Percentiles rank a stretch among this genome's conserved stretches.
phyloP scores from a whole-genome alignment of 2,797 vertebrate genomes.

The Eospalax fontanierii region DNA sequence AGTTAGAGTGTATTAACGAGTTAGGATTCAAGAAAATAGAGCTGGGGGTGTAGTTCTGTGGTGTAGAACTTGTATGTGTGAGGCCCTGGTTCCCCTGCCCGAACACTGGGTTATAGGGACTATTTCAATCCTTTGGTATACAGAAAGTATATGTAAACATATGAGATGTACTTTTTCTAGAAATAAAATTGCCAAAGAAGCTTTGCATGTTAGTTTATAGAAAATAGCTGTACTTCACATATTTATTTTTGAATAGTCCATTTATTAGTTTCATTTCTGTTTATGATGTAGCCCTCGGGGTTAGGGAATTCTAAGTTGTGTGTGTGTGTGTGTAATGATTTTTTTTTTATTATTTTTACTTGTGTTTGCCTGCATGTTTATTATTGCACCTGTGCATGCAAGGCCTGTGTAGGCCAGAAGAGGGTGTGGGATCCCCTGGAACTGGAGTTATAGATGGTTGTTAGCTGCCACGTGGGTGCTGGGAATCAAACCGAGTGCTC shows the following conservation, averaged over 20 bases:
- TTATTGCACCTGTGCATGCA: too few relatives aligned
- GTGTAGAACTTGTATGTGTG: not conserved
- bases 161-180: conserved; percentile 33
- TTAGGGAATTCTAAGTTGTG: not conserved
- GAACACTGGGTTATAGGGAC: not conserved
- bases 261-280: conserved; percentile 63
- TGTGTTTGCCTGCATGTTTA: too few relatives aligned
- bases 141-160: not conserved
- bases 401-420: too few relatives aligned
- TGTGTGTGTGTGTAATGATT: too few relatives aligned
- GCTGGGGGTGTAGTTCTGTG: not conserved
- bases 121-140: not conserved
- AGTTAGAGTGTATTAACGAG: too few relatives aligned
- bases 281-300: not conserved
- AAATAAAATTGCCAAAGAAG: conserved; percentile 12
- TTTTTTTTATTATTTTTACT: too few relatives aligned
- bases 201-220: conserved; percentile 35
- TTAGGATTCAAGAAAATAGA: conserved; percentile 49
- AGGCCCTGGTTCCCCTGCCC: not conserved
- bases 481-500: too few relatives aligned
- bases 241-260: conserved; percentile 45
- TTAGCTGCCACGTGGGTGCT: too few relatives aligned
- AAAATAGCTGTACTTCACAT: conserved; percentile 14
- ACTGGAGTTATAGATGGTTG: too few relatives aligned
- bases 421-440: too few relatives aligned